Percentiles rank a stretch among this genome's conserved stretches.
These are phyloP conservation scores for Phalacrocorax aristotelis DNA, from an alignment of 2,113 vertebrate genomes.

Conservation along the genomic window DNA sequence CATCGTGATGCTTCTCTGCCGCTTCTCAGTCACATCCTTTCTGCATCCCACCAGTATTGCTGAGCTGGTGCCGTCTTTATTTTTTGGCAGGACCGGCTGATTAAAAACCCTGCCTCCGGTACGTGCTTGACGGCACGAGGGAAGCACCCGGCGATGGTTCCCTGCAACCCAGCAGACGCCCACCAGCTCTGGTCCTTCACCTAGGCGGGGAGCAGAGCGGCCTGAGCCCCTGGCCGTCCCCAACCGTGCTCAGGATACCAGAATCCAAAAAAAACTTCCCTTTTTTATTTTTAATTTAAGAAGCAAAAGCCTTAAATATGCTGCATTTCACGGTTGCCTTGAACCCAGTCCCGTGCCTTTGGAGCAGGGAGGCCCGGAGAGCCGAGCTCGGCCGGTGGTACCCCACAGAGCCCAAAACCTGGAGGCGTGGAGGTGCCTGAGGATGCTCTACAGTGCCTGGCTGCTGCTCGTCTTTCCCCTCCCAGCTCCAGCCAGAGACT, in stretches of 20 bases:
- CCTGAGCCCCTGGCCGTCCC: not conserved
- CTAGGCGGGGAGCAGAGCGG: constrained; percentile 15
- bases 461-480: not conserved
- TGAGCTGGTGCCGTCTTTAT: not conserved
- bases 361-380: not conserved
- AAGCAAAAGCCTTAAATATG: constrained; percentile 17
- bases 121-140: constrained; percentile 78
- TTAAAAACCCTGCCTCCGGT: constrained; percentile 82
- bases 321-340: constrained; percentile 26
- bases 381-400: fast-evolving
- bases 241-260: not conserved
- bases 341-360: not conserved
- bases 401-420: fast-evolving
- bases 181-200: constrained; percentile 86
- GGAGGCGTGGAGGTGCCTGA: fast-evolving
- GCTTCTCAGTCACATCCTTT: fast-evolving
- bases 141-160: constrained; percentile 71
- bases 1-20: fast-evolving
- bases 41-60: fast-evolving
- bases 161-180: constrained; percentile 76
- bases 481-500: not conserved
- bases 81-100: constrained; percentile 76
- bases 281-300: not conserved
- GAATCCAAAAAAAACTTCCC: not conserved
- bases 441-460: not conserved